phyloP scores from a whole-genome alignment of 2,888 invertebrate species.

The Seira sanloemensis region DNA sequence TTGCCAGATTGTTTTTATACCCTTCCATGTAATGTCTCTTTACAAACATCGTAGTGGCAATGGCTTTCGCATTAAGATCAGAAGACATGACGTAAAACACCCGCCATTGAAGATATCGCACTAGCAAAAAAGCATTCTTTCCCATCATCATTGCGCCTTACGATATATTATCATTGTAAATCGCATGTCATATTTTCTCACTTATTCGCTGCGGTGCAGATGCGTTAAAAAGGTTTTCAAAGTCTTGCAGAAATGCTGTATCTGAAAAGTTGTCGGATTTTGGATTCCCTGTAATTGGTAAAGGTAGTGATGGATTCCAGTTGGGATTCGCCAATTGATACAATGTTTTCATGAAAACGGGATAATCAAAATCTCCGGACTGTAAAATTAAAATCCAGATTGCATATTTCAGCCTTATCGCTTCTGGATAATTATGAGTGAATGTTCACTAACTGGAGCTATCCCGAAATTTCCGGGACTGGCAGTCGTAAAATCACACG shows the following conservation, averaged over 20 bases:
- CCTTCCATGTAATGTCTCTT: neutral
- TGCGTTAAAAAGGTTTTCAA: neutral
- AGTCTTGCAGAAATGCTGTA: neutral
- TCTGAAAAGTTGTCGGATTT: neutral
- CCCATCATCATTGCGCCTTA: too few species aligned
- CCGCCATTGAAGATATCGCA: slow-evolving; percentile 47
- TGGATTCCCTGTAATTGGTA: neutral
- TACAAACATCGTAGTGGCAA: neutral
- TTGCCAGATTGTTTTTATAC: too few species aligned
- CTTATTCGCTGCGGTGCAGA: slow-evolving; percentile 30
- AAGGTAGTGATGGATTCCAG: neutral
- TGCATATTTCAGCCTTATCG: neutral
- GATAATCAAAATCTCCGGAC: slow-evolving; percentile 11
- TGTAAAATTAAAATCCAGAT: neutral
- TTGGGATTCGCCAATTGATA: slow-evolving; percentile 25
- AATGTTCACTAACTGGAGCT: neutral
- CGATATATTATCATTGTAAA: too few species aligned
- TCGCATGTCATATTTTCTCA: too few species aligned
- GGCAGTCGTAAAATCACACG: neutral
- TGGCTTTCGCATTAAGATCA: neutral
- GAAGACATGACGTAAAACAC: neutral
- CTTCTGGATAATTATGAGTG: neutral
- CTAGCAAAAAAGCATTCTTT: too few species aligned
- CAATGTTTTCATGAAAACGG: neutral
- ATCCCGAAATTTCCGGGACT: neutral